phyloP scores from a whole-genome alignment of 2,888 invertebrate genomes.

The Erpobdella octoculata region DNA sequence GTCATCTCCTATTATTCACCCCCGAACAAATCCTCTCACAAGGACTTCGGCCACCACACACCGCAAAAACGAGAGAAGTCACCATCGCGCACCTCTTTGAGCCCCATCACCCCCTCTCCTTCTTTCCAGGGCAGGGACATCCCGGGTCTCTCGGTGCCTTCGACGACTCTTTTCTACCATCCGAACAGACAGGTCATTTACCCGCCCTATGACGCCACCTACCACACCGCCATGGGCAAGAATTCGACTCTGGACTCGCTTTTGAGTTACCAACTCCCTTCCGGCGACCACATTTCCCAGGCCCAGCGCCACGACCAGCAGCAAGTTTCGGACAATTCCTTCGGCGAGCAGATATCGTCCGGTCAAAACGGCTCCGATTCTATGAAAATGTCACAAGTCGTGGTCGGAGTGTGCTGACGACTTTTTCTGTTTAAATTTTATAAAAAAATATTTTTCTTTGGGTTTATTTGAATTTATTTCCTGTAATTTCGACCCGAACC shows the following conservation, averaged over 20 bases:
- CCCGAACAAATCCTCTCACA: not conserved
- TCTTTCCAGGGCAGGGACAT: constrained; percentile 3
- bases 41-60: not conserved
- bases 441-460: too few relatives aligned
- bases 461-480: too few relatives aligned
- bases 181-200: not conserved
- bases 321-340: not conserved
- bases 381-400: constrained; percentile 13
- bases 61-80: constrained; percentile 1
- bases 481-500: too few relatives aligned
- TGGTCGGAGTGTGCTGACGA: not conserved
- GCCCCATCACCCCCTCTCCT: not conserved
- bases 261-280: not conserved
- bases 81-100: not conserved
- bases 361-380: not conserved
- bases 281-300: not conserved
- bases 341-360: not conserved
- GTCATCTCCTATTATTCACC: not conserved
- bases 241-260: constrained; percentile 3
- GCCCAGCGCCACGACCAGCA: not conserved
- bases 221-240: not conserved
- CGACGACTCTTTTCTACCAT: not conserved
- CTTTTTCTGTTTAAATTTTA: too few relatives aligned
- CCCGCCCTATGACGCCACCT: not conserved
- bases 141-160: not conserved